Evolutionary conservation across 2,113 vertebrate species (phyloP).

Genomic region (Oryzias curvinotus): DNA sequence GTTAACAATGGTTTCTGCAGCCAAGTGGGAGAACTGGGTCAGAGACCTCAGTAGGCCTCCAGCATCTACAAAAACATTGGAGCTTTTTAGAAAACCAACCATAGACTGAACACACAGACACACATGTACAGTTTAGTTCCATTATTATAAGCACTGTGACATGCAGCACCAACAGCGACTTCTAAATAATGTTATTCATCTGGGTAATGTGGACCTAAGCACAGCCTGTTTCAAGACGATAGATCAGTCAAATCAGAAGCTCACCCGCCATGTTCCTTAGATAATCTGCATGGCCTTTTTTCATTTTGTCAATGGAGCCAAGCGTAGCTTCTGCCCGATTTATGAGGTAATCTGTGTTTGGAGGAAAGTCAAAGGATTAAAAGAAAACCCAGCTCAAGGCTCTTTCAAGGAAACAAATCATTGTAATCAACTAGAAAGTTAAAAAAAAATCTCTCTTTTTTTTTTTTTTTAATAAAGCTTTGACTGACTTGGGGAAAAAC

Average conservation of each 20-base stretch:
- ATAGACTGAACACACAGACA: neutral
- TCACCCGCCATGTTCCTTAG: slow-evolving; percentile 83
- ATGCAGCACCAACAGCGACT: too few species aligned
- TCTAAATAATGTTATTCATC: too few species aligned
- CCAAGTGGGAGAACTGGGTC: slow-evolving; percentile 88
- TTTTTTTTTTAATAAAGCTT: neutral
- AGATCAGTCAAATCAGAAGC: slow-evolving; percentile 22
- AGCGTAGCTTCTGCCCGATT: slow-evolving; percentile 86
- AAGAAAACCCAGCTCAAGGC: neutral
- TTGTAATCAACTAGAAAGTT: neutral
- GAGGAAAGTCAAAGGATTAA: slow-evolving; percentile 20
- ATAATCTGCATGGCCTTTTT: slow-evolving; percentile 84
- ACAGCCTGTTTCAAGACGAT: neutral
- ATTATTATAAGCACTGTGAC: too few species aligned
- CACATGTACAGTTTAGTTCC: too few species aligned
- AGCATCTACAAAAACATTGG: slow-evolving; percentile 77
- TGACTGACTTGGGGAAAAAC: neutral
- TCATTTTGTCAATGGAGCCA: slow-evolving; percentile 80
- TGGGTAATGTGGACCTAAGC: neutral
- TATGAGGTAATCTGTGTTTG: slow-evolving; percentile 87
- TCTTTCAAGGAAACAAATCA: neutral
- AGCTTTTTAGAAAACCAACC: slow-evolving; percentile 7
- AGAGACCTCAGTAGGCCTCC: slow-evolving; percentile 84
- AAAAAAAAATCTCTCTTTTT: neutral
- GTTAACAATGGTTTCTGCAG: slow-evolving; percentile 87